Evolutionary conservation across 2,113 vertebrate species (phyloP).

Genomic region (Poecile atricapillus): DNA sequence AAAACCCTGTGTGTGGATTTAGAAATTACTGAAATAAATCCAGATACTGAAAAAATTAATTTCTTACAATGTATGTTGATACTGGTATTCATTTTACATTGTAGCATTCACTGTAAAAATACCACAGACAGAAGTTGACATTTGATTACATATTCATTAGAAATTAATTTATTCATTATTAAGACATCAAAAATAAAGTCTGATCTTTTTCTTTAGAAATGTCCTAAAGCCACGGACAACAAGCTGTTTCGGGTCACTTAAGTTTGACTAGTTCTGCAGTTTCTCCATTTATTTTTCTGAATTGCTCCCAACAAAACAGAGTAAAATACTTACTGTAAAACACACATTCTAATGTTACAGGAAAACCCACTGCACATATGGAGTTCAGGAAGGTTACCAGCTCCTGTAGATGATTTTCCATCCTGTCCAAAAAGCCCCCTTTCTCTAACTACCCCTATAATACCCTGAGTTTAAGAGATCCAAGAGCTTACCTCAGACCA

Average conservation of each 20-base stretch:
- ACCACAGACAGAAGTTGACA: not conserved
- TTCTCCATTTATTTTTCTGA: not conserved
- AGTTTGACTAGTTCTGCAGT: not conserved
- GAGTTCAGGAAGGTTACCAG: not conserved
- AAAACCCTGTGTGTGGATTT: not conserved
- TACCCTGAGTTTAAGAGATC: not conserved
- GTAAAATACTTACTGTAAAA: not conserved
- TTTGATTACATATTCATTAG: not conserved
- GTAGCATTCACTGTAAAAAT: not conserved
- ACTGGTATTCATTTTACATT: not conserved
- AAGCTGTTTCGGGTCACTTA: not conserved
- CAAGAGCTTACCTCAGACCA: constrained; percentile 76
- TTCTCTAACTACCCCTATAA: not conserved
- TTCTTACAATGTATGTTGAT: not conserved
- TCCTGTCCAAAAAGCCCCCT: not conserved
- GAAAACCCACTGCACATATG: not conserved
- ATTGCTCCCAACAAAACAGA: not conserved
- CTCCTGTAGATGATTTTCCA: not conserved
- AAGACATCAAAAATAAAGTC: not conserved
- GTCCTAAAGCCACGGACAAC: not conserved
- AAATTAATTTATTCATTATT: not conserved
- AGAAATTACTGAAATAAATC: not conserved
- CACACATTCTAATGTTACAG: not conserved
- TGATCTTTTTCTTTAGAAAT: not conserved
- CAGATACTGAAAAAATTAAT: not conserved